Conservation (phyloP, 2,797 vertebrate genomes). For the Bradypodion ventrale region DNA sequence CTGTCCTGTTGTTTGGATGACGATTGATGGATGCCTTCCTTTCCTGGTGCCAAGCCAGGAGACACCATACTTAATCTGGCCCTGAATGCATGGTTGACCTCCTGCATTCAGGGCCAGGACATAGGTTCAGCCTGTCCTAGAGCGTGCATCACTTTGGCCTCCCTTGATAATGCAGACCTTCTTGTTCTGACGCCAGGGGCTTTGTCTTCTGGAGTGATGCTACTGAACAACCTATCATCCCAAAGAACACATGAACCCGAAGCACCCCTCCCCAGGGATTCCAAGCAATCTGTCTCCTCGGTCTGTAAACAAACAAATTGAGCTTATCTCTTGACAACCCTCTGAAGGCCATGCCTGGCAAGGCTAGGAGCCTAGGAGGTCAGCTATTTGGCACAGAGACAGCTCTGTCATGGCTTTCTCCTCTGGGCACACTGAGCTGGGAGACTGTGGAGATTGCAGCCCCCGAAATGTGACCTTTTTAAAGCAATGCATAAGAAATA, state of each 20-base stretch:
- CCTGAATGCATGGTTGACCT: no score
- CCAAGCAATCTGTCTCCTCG: not conserved
- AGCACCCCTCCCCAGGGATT: not conserved
- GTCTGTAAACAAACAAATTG: not conserved
- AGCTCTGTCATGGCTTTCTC: not conserved
- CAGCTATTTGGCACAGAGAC: not conserved
- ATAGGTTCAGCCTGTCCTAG: no score
- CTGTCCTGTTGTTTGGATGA: no score
- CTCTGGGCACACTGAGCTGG: no score
- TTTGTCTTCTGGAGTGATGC: not conserved
- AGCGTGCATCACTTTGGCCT: no score
- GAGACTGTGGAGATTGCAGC: no score
- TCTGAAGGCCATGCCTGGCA: not conserved
- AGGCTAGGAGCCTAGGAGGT: not conserved
- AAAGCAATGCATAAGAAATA: not conserved
- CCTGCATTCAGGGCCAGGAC: not conserved
- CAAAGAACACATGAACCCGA: not conserved
- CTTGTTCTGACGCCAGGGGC: not conserved
- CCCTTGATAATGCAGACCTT: not conserved
- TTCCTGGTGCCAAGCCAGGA: no score
- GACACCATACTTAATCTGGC: no score
- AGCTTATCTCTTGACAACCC: not conserved
- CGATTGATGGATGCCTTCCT: no score
- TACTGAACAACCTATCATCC: fast-evolving
- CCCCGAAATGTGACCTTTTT: no score